phyloP scores from a whole-genome alignment of 2,113 vertebrate genomes.

The Urocolius indicus region DNA sequence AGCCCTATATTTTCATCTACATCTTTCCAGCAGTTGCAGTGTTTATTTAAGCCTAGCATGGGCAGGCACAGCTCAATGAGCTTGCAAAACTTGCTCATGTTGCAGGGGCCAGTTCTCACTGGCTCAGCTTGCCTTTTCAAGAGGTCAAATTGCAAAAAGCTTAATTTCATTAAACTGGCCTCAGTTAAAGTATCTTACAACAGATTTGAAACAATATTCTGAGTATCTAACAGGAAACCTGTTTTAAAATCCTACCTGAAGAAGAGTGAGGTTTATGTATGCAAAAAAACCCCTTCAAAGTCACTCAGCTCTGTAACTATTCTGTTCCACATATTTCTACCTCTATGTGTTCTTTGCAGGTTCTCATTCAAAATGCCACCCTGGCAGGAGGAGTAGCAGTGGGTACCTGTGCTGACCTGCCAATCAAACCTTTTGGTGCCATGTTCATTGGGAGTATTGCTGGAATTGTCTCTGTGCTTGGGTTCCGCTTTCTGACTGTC shows the following conservation, averaged over 20 bases:
- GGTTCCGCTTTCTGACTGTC: conserved; percentile 89
- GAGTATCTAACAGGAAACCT: neutral
- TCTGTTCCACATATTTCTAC: neutral
- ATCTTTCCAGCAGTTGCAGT: neutral
- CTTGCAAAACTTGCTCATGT: neutral
- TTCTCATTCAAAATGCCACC: conserved; percentile 95
- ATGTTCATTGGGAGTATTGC: conserved; percentile 89
- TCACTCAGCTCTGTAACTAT: neutral
- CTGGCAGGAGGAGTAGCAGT: conserved; percentile 95
- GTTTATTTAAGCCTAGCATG: neutral
- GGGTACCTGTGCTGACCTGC: conserved; percentile 92
- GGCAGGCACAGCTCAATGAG: neutral
- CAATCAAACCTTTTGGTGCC: conserved; percentile 80
- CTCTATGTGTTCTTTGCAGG: conserved; percentile 71
- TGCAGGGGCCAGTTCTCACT: neutral
- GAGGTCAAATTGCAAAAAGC: neutral
- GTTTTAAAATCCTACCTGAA: neutral
- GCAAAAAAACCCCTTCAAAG: neutral
- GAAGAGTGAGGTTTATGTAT: neutral
- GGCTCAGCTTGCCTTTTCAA: neutral
- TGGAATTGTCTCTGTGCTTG: conserved; percentile 88
- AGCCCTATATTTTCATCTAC: neutral
- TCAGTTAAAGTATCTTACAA: neutral
- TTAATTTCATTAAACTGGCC: neutral
- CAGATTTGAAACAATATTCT: neutral